A percentile compares a stretch with the other conserved stretches of the same genome.
Conservation (phyloP, 2,797 vertebrate species). For the Halcyon smyrnensis region DNA sequence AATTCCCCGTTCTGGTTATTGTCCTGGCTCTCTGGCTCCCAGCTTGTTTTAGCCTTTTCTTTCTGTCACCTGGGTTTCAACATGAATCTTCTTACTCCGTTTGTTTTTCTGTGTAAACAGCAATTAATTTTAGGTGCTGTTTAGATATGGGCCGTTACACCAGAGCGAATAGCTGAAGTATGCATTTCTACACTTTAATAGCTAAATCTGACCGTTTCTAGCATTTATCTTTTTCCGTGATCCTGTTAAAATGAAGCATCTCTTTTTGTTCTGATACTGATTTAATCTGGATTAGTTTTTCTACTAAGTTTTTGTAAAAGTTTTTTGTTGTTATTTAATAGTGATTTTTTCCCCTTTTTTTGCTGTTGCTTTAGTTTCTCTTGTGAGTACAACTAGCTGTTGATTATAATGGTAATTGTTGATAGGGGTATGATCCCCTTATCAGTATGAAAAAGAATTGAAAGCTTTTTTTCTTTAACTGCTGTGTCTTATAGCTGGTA, state of each 20-base stretch:
- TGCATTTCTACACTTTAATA: neutral
- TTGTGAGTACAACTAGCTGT: neutral
- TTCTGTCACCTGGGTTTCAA: neutral
- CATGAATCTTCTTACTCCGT: accelerated
- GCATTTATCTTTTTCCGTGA: neutral
- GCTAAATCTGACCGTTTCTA: neutral
- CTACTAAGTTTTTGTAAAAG: neutral
- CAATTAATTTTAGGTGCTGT: neutral
- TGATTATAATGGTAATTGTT: neutral
- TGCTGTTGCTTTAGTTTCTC: neutral
- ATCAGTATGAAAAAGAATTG: neutral
- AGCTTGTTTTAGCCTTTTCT: neutral
- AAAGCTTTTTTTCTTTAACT: neutral
- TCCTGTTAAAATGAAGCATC: neutral
- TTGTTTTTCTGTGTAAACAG: neutral
- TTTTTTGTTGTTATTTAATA: neutral
- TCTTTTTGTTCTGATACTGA: neutral
- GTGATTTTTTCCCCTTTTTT: too few relatives aligned
- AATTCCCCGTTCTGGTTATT: neutral
- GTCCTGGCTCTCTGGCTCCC: neutral
- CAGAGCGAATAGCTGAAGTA: neutral
- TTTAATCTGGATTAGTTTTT: neutral
- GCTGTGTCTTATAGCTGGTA: neutral
- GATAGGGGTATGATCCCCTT: neutral
- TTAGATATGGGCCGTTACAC: neutral